Evolutionary conservation across 2,113 vertebrate species (phyloP).

Genomic region (Theropithecus gelada): DNA sequence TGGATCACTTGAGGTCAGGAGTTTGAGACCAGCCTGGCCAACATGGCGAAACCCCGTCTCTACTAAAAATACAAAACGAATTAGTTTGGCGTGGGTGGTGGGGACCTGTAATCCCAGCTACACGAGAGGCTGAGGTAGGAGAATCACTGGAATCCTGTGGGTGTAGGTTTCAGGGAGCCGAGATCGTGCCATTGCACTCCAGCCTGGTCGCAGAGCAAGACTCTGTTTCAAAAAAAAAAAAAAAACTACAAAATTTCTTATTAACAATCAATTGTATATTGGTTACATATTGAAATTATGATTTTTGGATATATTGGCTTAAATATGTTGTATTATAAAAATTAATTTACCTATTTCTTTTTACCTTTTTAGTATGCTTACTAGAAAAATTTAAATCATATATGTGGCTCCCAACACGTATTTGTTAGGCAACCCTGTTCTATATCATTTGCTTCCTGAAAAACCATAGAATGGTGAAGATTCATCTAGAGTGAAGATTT

Average conservation of each 20-base stretch:
- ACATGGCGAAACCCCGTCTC: too few species aligned
- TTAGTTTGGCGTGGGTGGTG: too few species aligned
- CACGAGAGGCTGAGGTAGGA: too few species aligned
- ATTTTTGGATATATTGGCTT: not conserved
- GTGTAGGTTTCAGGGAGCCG: too few species aligned
- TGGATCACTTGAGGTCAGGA: too few species aligned
- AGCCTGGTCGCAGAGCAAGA: too few species aligned
- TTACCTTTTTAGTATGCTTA: not conserved
- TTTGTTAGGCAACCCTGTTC: not conserved
- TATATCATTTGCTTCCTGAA: not conserved
- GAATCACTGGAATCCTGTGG: too few species aligned
- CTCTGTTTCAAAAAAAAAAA: not conserved
- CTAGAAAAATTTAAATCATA: not conserved
- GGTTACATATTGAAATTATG: not conserved
- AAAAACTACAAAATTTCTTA: not conserved
- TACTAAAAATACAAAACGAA: too few species aligned
- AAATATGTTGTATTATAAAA: not conserved
- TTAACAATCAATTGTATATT: conserved; percentile 12
- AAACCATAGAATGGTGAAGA: not conserved
- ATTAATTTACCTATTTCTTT: not conserved
- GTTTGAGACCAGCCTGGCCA: too few species aligned
- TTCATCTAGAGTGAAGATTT: not conserved
- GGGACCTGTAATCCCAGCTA: too few species aligned
- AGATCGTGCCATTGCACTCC: too few species aligned
- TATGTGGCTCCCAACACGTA: not conserved